Evolutionary conservation across 2,888 invertebrate genomes (phyloP).

Genomic region (Megastigmus dorsalis): DNA sequence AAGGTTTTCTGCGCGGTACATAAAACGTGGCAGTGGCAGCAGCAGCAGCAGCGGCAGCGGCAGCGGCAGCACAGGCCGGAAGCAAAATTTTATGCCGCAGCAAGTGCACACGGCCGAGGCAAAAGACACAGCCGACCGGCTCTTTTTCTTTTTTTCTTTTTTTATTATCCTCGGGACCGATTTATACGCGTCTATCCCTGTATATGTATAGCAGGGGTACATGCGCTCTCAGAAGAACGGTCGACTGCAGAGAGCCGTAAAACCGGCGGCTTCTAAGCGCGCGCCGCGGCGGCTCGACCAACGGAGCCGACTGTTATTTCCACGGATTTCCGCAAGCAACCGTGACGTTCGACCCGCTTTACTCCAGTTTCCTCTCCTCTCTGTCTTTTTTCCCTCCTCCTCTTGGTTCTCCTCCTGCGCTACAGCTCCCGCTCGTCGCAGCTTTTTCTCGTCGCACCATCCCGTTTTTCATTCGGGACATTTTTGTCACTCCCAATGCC

Average conservation of each 20-base stretch:
- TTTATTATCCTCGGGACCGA: neutral
- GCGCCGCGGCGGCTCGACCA: no score
- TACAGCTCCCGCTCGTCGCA: neutral
- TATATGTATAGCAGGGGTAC: neutral
- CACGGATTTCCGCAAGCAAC: slow-evolving; percentile 58
- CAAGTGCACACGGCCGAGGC: no score
- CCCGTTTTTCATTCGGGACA: no score
- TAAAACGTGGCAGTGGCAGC: neutral
- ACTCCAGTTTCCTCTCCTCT: slow-evolving; percentile 16
- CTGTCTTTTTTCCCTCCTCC: neutral
- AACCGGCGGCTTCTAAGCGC: slow-evolving; percentile 13
- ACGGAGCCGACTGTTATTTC: slow-evolving; percentile 35
- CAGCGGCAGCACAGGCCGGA: slow-evolving; percentile 8
- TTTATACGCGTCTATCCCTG: no score
- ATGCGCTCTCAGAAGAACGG: neutral
- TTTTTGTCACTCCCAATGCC: no score
- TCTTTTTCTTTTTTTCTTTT: neutral
- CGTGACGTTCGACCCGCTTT: slow-evolving; percentile 56
- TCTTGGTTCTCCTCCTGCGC: no score
- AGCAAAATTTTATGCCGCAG: slow-evolving; percentile 28
- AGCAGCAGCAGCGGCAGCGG: neutral
- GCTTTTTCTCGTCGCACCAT: neutral
- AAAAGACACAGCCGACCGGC: no score
- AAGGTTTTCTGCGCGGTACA: slow-evolving; percentile 12
- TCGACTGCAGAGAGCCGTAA: slow-evolving; percentile 7